Percentiles rank a stretch among this genome's conserved stretches.
Evolutionary conservation across 2,797 vertebrate species (phyloP).

Genomic region (Lutjanus argentimaculatus): DNA sequence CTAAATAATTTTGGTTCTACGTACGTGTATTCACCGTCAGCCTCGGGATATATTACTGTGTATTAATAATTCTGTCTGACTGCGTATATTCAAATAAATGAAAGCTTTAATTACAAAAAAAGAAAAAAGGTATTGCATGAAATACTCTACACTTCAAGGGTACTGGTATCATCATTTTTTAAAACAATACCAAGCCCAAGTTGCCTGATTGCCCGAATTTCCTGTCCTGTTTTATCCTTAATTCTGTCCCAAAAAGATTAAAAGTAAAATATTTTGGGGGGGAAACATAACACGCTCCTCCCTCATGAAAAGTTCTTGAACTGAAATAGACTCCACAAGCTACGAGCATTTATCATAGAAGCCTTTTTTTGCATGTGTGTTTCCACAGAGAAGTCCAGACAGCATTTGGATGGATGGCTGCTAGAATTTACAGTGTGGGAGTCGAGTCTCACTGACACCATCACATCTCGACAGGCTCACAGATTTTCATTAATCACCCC

Average conservation of each 20-base stretch:
- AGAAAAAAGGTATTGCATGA: too few species aligned
- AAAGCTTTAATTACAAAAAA: too few species aligned
- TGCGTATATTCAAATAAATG: too few species aligned
- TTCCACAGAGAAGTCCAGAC: slow-evolving; percentile 39
- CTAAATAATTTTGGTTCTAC: too few species aligned
- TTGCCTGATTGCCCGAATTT: too few species aligned
- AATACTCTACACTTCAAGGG: too few species aligned
- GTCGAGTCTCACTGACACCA: slow-evolving; percentile 28
- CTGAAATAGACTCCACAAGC: not conserved
- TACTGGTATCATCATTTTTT: too few species aligned
- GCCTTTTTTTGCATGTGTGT: not conserved
- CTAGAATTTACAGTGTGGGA: slow-evolving; percentile 10
- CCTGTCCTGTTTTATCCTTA: not conserved
- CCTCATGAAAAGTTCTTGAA: not conserved
- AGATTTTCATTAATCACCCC: slow-evolving; percentile 32
- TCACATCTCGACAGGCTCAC: slow-evolving; percentile 19
- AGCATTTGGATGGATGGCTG: slow-evolving; percentile 20
- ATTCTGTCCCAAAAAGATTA: not conserved
- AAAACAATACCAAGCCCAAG: too few species aligned
- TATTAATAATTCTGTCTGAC: too few species aligned
- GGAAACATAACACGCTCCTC: not conserved
- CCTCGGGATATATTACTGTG: too few species aligned
- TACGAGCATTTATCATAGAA: slow-evolving; percentile 17
- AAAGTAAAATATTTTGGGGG: not conserved
- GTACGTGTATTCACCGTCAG: too few species aligned